Evolutionary conservation across 2,888 invertebrate genomes (phyloP), one percentile per base, ranked within the genome.

Genomic region (Anticlea derivata): DNA sequence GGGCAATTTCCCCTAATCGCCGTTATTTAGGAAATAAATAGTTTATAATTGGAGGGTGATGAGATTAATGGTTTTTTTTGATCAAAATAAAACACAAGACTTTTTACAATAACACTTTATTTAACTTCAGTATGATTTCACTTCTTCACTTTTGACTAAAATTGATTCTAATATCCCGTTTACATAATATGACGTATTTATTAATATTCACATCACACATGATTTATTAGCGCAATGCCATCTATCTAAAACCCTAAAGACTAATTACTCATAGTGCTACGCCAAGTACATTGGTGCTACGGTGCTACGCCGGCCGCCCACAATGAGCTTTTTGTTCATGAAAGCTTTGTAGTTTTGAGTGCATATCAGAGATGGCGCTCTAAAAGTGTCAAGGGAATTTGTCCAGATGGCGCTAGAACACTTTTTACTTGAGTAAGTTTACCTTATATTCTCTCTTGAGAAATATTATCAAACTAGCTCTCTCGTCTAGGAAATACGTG

Each of bases 401-500:
- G 2, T 7, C 10, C 7, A 58, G 55, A 50, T 55, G 52, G 39
- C 52, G 40, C 35, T 37, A 33, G 13, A 11, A 12, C 17, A 17
- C 17, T 4, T 3, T 4, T 17, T 17, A 3, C 17, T n/a, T n/a
- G n/a, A n/a, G n/a, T n/a, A n/a, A n/a, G n/a, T n/a, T n/a, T n/a
- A n/a, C n/a, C n/a, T n/a, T n/a, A n/a, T n/a, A n/a, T n/a, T n/a
- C n/a, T n/a, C n/a, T n/a, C n/a, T n/a, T n/a, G n/a, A n/a, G n/a
- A n/a, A n/a, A n/a, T n/a, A n/a, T n/a, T n/a, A n/a, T n/a, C n/a
- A n/a, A n/a, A n/a, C n/a, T n/a, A n/a, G n/a, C n/a, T n/a, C n/a
- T n/a, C n/a, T n/a, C n/a, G n/a, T n/a, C n/a, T n/a, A n/a, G n/a
- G n/a, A n/a, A n/a, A n/a, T n/a, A n/a, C n/a, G n/a, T n/a, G n/a